Evolutionary conservation across 1,140 invertebrate genomes (phyloP).

Genomic region (Musca domestica): DNA sequence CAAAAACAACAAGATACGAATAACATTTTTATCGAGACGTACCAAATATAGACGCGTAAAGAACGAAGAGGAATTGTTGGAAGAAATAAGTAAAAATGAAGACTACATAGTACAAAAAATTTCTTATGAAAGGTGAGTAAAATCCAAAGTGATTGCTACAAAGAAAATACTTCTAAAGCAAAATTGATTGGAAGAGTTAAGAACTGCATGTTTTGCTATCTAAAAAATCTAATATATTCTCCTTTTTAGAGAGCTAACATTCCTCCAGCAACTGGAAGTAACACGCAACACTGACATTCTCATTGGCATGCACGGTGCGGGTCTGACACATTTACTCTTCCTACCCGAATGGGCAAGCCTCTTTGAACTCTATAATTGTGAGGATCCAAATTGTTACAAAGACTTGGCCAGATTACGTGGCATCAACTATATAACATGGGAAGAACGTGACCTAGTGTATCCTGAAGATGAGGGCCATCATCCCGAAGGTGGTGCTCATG

Average conservation of each 20-base stretch:
- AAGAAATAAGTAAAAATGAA: slow-evolving; percentile 61
- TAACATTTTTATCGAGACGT: slow-evolving; percentile 77
- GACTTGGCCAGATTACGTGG: slow-evolving; percentile 90
- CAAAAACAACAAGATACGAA: slow-evolving; percentile 60
- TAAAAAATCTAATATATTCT: no score
- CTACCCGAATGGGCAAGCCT: slow-evolving; percentile 94
- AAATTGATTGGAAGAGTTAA: no score
- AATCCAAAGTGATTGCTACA: no score
- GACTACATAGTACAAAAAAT: slow-evolving; percentile 69
- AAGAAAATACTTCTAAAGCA: no score
- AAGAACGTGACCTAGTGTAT: slow-evolving; percentile 70
- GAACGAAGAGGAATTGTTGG: slow-evolving; percentile 83
- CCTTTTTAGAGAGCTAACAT: slow-evolving; percentile 59
- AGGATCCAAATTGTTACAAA: slow-evolving; percentile 90
- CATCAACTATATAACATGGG: slow-evolving; percentile 93
- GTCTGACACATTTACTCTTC: slow-evolving; percentile 92
- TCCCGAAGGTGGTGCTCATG: slow-evolving; percentile 86
- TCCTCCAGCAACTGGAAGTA: slow-evolving; percentile 73
- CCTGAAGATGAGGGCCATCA: slow-evolving; percentile 84
- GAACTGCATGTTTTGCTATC: no score
- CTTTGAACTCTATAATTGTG: slow-evolving; percentile 98
- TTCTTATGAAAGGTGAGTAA: slow-evolving; percentile 58
- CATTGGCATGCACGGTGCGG: slow-evolving; percentile 97
- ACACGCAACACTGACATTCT: slow-evolving; percentile 90
- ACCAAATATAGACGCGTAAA: slow-evolving; percentile 81